These are phyloP conservation scores for Pollicipes pollicipes DNA, from an alignment of 1,140 invertebrate species.

Conservation along the genomic window DNA sequence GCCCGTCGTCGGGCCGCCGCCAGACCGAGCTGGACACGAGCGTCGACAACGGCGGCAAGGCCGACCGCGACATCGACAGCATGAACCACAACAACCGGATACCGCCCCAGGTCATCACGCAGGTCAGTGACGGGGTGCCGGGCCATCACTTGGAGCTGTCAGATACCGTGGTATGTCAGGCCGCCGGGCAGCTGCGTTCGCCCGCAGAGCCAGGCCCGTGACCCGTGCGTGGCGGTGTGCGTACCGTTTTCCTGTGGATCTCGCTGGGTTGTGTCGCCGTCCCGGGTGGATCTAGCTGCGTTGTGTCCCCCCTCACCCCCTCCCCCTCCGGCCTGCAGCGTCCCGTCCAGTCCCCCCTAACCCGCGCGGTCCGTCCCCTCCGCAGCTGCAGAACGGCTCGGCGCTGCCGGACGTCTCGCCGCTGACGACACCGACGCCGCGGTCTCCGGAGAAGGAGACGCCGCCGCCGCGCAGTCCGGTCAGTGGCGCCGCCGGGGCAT, in stretches of 20 bases:
- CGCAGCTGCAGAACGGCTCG: not conserved
- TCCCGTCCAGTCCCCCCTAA: too few relatives aligned
- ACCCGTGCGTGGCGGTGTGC: too few relatives aligned
- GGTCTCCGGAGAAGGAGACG: not conserved
- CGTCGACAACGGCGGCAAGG: not conserved
- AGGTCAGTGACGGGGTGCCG: not conserved
- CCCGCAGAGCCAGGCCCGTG: too few relatives aligned
- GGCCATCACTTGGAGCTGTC: too few relatives aligned
- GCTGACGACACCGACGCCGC: not conserved
- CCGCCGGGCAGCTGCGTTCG: too few relatives aligned
- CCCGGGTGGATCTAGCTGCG: too few relatives aligned
- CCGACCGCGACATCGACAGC: conserved; percentile 16
- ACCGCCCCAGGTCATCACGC: conserved; percentile 17
- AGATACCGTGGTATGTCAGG: too few relatives aligned
- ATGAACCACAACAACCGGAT: conserved; percentile 26
- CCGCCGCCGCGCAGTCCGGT: not conserved
- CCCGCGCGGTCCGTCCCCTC: not conserved
- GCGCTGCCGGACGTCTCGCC: not conserved
- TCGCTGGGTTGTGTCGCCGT: not conserved
- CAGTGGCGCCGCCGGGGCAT: not conserved
- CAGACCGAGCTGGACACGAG: not conserved
- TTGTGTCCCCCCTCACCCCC: too few relatives aligned
- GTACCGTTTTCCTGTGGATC: too few relatives aligned
- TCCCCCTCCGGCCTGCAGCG: too few relatives aligned
- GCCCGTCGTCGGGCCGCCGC: conserved; percentile 28